Evolutionary conservation across 1,140 invertebrate species (phyloP).

Genomic region (Drosophila pseudoananassae): DNA sequence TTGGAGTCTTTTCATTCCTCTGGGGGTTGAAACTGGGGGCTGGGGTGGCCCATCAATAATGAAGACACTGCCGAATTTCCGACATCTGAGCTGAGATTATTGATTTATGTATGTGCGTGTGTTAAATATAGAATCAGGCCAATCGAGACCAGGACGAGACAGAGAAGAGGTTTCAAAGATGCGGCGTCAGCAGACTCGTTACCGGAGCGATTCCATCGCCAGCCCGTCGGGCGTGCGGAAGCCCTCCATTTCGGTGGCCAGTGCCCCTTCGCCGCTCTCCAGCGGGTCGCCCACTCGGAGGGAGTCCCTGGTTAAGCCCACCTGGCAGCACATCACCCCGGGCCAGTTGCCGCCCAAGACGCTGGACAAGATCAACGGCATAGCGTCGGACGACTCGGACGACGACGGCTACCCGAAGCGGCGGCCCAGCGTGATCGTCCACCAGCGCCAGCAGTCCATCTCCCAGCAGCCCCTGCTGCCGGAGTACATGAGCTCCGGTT

Average conservation of each 20-base stretch:
- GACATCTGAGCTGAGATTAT: slow-evolving; percentile 36
- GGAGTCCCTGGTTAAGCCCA: slow-evolving; percentile 82
- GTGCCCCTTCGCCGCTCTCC: slow-evolving; percentile 37
- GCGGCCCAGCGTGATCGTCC: slow-evolving; percentile 75
- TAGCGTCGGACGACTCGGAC: slow-evolving; percentile 73
- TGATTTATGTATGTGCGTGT: slow-evolving; percentile 47
- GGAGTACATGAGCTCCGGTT: slow-evolving; percentile 63
- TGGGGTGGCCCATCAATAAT: slow-evolving; percentile 37
- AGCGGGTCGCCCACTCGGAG: slow-evolving; percentile 64
- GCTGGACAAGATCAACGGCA: slow-evolving; percentile 80
- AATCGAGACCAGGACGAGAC: slow-evolving; percentile 35
- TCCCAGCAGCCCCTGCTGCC: slow-evolving; percentile 68
- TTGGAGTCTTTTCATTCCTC: neutral
- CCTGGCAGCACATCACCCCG: slow-evolving; percentile 82
- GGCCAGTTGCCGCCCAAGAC: slow-evolving; percentile 77
- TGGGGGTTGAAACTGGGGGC: slow-evolving; percentile 18
- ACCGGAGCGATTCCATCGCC: slow-evolving; percentile 73
- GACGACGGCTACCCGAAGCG: slow-evolving; percentile 76
- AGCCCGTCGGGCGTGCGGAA: slow-evolving; percentile 55
- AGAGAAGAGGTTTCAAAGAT: slow-evolving; percentile 58
- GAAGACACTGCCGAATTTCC: slow-evolving; percentile 27
- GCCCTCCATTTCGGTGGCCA: slow-evolving; percentile 47
- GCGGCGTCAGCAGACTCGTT: slow-evolving; percentile 73
- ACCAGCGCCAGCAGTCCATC: slow-evolving; percentile 73
- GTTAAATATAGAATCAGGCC: slow-evolving; percentile 61